These are phyloP conservation scores for Cotesia typhae DNA, from an alignment of 1,140 invertebrate species.

Conservation along the genomic window DNA sequence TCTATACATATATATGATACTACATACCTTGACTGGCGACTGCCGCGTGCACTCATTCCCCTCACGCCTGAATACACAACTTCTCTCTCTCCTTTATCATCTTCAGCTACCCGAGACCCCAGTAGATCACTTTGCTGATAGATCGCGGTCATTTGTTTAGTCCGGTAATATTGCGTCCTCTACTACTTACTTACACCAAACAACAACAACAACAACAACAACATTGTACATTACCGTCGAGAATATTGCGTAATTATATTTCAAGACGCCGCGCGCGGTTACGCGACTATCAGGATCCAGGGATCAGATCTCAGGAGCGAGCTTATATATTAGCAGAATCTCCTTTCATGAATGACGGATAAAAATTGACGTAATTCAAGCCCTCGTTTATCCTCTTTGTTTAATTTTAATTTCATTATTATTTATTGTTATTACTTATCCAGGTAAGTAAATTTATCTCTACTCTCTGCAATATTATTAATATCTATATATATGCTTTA, in stretches of 20 bases:
- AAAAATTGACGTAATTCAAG: constrained; percentile 19
- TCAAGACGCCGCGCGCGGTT: constrained; percentile 23
- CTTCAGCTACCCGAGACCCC: background rate
- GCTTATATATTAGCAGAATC: background rate
- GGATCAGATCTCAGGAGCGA: constrained; percentile 1
- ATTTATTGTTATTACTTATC: too few relatives aligned
- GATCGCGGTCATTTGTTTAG: constrained; percentile 59
- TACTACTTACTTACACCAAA: constrained; percentile 15
- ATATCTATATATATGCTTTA: too few relatives aligned
- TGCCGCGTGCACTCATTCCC: constrained; percentile 31
- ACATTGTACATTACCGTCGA: too few relatives aligned
- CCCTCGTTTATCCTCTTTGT: background rate
- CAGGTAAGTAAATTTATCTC: too few relatives aligned
- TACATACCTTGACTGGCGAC: too few relatives aligned
- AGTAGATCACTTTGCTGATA: constrained; percentile 52
- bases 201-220: too few relatives aligned
- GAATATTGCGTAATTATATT: constrained; percentile 31
- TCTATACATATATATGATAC: too few relatives aligned
- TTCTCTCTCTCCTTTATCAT: constrained; percentile 11
- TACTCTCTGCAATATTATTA: too few relatives aligned
- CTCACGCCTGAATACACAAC: background rate
- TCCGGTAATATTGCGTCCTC: constrained; percentile 49
- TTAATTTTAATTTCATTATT: background rate
- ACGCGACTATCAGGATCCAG: constrained; percentile 22
- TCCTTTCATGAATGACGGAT: constrained; percentile 30